A percentile compares a stretch with the other conserved stretches of the same genome.
These are phyloP conservation scores for Eclectus roratus DNA, from an alignment of 2,113 vertebrate genomes.

Conservation along the genomic window DNA sequence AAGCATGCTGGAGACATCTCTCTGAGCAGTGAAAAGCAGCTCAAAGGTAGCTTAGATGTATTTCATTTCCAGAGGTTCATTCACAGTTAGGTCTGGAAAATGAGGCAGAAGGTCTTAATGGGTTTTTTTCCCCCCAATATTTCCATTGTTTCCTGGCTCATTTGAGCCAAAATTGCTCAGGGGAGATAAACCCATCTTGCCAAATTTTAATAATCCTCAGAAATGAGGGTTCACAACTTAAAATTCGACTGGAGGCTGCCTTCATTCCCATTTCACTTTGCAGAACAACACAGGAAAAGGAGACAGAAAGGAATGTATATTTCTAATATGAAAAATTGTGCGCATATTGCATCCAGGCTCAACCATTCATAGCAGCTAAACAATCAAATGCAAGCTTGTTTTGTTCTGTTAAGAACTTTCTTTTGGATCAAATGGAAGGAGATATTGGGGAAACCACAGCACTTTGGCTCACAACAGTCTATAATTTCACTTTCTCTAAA, in stretches of 20 bases:
- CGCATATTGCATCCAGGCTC: neutral
- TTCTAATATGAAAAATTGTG: neutral
- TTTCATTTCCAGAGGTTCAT: neutral
- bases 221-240: neutral
- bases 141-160: neutral
- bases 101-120: neutral
- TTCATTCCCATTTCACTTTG: neutral
- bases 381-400: neutral
- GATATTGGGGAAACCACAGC: neutral
- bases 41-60: neutral
- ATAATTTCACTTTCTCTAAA: conserved; percentile 16
- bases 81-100: neutral
- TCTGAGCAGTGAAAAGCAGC: neutral
- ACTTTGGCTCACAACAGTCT: neutral
- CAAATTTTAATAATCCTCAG: neutral
- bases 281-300: neutral
- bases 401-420: neutral
- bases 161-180: neutral
- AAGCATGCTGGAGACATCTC: neutral
- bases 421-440: neutral
- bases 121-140: neutral
- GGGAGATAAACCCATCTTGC: neutral
- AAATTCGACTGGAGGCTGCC: neutral
- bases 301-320: neutral
- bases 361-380: neutral